phyloP scores from a whole-genome alignment of 2,797 vertebrate genomes.

The Molossus alvarezi region DNA sequence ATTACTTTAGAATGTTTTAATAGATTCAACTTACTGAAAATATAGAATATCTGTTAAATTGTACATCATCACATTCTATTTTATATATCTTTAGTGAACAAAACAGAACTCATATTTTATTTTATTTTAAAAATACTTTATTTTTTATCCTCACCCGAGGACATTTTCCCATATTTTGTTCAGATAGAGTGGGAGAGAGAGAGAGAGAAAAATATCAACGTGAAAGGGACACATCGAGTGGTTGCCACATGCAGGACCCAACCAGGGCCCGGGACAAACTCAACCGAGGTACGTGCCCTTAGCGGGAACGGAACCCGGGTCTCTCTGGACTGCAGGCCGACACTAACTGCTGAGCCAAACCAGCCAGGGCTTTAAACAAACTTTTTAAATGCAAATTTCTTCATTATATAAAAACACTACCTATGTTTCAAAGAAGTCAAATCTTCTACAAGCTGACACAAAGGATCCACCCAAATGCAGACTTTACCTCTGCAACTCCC shows the following conservation, averaged over 20 bases:
- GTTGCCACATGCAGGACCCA: no score
- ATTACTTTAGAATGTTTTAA: slow-evolving; percentile 69
- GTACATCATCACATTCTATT: slow-evolving; percentile 39
- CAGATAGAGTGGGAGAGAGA: no score
- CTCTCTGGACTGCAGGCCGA: no score
- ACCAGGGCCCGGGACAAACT: no score
- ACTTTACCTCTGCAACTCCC: slow-evolving; percentile 41
- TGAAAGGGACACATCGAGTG: no score
- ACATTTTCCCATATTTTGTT: no score
- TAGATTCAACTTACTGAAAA: slow-evolving; percentile 65
- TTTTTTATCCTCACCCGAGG: no score
- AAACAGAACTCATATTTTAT: slow-evolving; percentile 27
- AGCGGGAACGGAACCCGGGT: no score
- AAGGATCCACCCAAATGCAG: slow-evolving; percentile 38
- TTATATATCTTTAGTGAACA: slow-evolving; percentile 55
- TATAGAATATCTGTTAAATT: slow-evolving; percentile 67
- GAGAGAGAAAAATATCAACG: no score
- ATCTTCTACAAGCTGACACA: slow-evolving; percentile 24
- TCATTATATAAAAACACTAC: slow-evolving; percentile 52
- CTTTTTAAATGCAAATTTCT: slow-evolving; percentile 73
- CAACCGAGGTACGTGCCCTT: no score
- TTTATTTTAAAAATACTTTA: no score
- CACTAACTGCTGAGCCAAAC: no score
- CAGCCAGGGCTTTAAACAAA: slow-evolving; percentile 15
- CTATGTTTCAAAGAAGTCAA: slow-evolving; percentile 69